Evolutionary conservation across 2,797 vertebrate species (phyloP).

Genomic region (Gallinago stenura): DNA sequence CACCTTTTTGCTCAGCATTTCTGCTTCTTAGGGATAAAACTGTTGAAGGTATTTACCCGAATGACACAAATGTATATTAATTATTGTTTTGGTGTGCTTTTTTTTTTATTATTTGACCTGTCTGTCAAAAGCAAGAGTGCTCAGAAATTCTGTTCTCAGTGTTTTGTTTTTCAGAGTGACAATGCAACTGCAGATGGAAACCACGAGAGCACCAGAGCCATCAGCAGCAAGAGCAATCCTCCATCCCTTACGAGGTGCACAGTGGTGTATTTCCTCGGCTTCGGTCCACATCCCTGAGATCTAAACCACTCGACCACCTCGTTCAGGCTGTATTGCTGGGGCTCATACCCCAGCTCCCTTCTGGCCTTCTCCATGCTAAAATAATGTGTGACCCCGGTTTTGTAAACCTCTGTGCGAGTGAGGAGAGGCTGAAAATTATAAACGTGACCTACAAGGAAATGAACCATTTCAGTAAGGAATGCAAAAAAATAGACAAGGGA

Average conservation of each 20-base stretch:
- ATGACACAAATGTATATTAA: background rate
- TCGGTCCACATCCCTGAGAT: conserved; percentile 83
- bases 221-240: conserved; percentile 77
- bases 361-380: conserved; percentile 91
- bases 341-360: conserved; percentile 87
- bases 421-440: conserved; percentile 96
- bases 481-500: conserved; percentile 88
- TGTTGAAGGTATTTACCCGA: background rate
- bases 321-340: conserved; percentile 82
- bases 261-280: background rate
- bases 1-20: background rate
- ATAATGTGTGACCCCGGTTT: conserved; percentile 94
- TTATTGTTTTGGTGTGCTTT: background rate
- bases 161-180: background rate
- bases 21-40: background rate
- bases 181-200: conserved; percentile 75
- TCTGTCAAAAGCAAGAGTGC: background rate
- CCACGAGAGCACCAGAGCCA: conserved; percentile 79
- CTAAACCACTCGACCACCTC: conserved; percentile 93
- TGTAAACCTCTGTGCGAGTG: conserved; percentile 94
- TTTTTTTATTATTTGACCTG: background rate
- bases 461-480: conserved; percentile 88
- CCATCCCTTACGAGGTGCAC: conserved; percentile 69
- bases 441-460: conserved; percentile 81
- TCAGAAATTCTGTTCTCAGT: background rate